Evolutionary conservation across 2,888 invertebrate species (phyloP), one percentile per base, ranked within the genome.

Genomic region (Drosophila tanythrix): DNA sequence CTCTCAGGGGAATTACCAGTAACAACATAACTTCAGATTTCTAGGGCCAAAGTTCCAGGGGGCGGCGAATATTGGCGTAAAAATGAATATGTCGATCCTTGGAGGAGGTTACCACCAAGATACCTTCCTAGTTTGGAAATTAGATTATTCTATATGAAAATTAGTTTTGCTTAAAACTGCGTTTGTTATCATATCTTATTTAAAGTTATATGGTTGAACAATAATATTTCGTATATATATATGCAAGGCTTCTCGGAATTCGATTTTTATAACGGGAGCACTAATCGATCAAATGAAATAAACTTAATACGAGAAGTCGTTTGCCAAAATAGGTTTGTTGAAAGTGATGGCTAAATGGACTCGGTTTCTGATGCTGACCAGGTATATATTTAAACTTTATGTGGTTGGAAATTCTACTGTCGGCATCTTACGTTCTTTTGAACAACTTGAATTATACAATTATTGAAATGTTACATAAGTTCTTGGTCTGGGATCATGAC

Each of bases 221-320:
- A n/a, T 38, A n/a, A 38, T 40, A 40, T 40, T 40, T 40, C 40
- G 18, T 8, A 38, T 36, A 15, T 36, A 15, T 13, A 35, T 13
- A 1, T 38, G 18, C 38, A 38, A 18, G 38, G 38, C 7, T 5
- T 40, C 10, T 40, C 10, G 10, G n/a, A n/a, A 4, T 10, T n/a
- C 40, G 10, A 40, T 40, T 40, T 40, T n/a, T n/a, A 40, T n/a
- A 40, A 40, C 36, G 40, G 40, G n/a, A 40, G 40, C n/a, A 40
- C n/a, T n/a, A n/a, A n/a, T 40, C n/a, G 40, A 40, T 10, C 4
- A 40, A 40, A 40, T 40, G 4, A 40, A 40, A n/a, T n/a, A 40
- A 40, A n/a, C 10, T n/a, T n/a, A 31, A 31, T 8, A 31, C 31
- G 8, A 8, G 31, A 40, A n/a, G 18, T n/a, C 18, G 10, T 10